Conservation (phyloP, 2,113 vertebrate species). For the Corythornis madagascariensis region DNA sequence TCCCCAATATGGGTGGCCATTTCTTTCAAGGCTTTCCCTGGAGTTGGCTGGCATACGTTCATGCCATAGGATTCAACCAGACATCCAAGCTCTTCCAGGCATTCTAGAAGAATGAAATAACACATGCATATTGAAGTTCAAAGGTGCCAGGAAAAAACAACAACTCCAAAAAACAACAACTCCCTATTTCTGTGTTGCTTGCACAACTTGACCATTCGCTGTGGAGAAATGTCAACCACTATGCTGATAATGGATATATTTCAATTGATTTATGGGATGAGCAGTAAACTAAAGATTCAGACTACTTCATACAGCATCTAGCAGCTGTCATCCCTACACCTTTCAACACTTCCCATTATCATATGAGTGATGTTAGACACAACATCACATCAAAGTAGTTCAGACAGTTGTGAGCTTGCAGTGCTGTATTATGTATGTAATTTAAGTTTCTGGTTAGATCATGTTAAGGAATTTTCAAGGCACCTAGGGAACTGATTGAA, state of each 20-base stretch:
- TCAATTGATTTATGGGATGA: background rate
- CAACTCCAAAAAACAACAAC: background rate
- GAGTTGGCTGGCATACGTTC: slow-evolving; percentile 96
- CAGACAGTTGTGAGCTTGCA: background rate
- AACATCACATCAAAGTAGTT: background rate
- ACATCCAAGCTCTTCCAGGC: slow-evolving; percentile 95
- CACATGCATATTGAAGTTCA: background rate
- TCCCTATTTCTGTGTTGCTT: background rate
- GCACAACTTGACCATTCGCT: background rate
- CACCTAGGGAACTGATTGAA: background rate
- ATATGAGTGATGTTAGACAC: background rate
- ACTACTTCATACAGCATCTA: background rate
- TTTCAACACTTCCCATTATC: background rate
- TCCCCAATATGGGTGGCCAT: slow-evolving; percentile 96
- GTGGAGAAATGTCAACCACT: background rate
- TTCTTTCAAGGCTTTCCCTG: slow-evolving; percentile 95
- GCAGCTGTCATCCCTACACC: background rate
- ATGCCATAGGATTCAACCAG: slow-evolving; percentile 93
- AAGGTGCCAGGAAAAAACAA: background rate
- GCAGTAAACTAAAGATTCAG: background rate
- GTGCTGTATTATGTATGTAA: fast-evolving
- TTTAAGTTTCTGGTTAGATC: background rate
- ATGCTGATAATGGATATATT: background rate
- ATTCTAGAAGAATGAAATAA: slow-evolving; percentile 79
- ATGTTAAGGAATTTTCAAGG: background rate